Evolutionary conservation across 1,140 invertebrate species (phyloP), one percentile per base, ranked within the genome.

Genomic region (Drosophila pseudoananassae): DNA sequence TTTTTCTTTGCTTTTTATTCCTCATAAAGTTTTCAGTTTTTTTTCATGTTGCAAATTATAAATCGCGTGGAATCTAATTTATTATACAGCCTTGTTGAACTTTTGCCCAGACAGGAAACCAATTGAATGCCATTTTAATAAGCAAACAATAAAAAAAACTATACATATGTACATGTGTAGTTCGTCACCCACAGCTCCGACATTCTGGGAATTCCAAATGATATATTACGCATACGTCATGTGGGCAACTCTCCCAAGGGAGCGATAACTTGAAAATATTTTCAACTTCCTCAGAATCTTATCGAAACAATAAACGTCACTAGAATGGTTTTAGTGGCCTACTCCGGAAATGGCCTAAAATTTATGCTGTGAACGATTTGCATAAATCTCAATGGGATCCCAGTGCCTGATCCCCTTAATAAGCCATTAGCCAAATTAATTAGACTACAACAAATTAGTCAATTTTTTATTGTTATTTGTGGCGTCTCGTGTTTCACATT

Each of bases 401-500:
- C 49, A 60, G 47, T 51, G 33, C 8, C 14, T 29, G 31, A 43
- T 52, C 53, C 53, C 12, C 60, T 47, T 53, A 66, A 61, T 64
- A 58, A 59, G 47, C 58, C 51, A 74, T 74, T 73, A 76, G 38
- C 46, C 47, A 49, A 80, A 69, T 84, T 58, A 84, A 80, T 83
- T 80, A 58, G 68, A 60, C 70, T 43, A 52, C 63, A 50, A 45
- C 49, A 70, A 81, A 85, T 87, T 87, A 75, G 82, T 46, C 57
- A 77, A 74, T 68, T 49, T 74, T 85, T 87, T 74, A 77, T 81
- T 65, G 55, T 66, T 85, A 69, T 59, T 55, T 51, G 68, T 58
- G 33, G 33, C 57, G 52, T 76, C 82, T 87, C 76, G 72, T 84
- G 76, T 84, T 59, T 72, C 68, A 54, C 61, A 77, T 85, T 85